Evolutionary conservation across 1,140 invertebrate genomes (phyloP).

Genomic region (Maconellicoccus hirsutus): DNA sequence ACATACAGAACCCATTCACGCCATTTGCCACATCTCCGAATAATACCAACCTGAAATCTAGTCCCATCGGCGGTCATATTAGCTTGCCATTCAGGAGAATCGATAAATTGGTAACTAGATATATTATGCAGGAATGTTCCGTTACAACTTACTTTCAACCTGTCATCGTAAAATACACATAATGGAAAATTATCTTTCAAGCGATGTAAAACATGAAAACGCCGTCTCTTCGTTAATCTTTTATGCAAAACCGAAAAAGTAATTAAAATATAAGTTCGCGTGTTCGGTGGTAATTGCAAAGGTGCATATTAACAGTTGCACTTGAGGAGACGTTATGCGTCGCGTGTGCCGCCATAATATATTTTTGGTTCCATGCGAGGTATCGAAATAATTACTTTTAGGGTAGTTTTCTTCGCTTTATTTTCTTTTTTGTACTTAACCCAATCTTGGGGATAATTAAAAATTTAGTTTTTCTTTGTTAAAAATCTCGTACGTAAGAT

Average conservation of each 20-base stretch:
- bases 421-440: too few species aligned
- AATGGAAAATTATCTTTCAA: too few species aligned
- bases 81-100: conserved; percentile 77
- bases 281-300: not conserved
- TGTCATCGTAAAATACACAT: conserved; percentile 32
- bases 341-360: not conserved
- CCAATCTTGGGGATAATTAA: too few species aligned
- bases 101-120: conserved; percentile 67
- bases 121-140: conserved; percentile 70
- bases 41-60: conserved; percentile 46
- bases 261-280: not conserved
- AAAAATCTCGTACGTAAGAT: too few species aligned
- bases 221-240: too few species aligned
- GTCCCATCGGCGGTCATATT: not conserved
- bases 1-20: too few species aligned
- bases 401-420: not conserved
- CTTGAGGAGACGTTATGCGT: not conserved
- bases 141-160: conserved; percentile 65
- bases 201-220: too few species aligned
- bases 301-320: not conserved
- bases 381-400: not conserved
- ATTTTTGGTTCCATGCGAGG: not conserved
- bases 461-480: too few species aligned
- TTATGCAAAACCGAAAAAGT: not conserved
- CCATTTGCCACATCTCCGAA: too few species aligned